Evolutionary conservation across 2,888 invertebrate species (phyloP), one percentile per base, ranked within the genome.

Genomic region (Octodonta nipae): DNA sequence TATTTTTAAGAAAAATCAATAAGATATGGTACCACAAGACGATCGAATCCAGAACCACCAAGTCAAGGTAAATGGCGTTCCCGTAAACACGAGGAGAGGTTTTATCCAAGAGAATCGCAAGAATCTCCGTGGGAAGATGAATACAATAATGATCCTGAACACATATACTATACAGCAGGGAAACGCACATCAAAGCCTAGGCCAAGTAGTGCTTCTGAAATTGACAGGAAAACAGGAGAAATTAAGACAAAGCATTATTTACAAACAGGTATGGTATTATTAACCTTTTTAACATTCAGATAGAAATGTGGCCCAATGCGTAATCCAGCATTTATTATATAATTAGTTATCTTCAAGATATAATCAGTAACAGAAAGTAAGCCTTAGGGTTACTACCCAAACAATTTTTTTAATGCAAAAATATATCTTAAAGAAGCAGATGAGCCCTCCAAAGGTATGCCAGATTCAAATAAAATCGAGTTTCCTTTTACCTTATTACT

Each of bases 111-210:
- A 15, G 60, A 60, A 15, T 58, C 60, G 2, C 61, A 61, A 37
- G 64, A 73, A 44, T 63, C 63, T 26, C 65, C 75, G 8, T 73
- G 78, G 66, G 78, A 75, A 45, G 66, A 61, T 36, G 72, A 74
- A 36, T 73, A 73, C 38, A 45, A 52, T 4, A 57, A 61, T 35
- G 60, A 58, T 33, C 51, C 54, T 3, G 59, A 59, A 25, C 58
- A 59, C 26, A 51, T 59, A 3, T 46, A 55, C 2, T 57, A 59
- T 37, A 45, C 52, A 2, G 39, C 42, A 5, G 55, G 56, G 33
- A 49, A 58, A 33, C n/a, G 4, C 22, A 56, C 52, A 20, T 70
- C 70, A 70, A 69, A 70, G 45, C 61, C 70, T 45, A 58, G 72
- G 26, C 71, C 71, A 1, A 65, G 68, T 10, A 71, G 71, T 49